Evolutionary conservation across 2,797 vertebrate species (phyloP).

Genomic region (Ammospiza maritima): DNA sequence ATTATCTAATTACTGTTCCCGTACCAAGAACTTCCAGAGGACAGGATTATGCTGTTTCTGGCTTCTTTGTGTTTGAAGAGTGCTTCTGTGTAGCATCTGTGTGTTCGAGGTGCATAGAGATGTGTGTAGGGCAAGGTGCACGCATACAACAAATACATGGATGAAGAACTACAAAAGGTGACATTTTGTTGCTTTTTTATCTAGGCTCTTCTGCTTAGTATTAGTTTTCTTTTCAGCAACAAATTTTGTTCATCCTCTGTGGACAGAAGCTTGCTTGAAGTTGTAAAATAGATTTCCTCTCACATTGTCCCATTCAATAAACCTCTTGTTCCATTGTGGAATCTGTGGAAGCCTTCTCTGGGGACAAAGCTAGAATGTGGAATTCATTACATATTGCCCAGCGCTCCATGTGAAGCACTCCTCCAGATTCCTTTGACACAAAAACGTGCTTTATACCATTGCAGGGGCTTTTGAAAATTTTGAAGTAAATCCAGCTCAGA

Average conservation of each 20-base stretch:
- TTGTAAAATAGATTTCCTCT: conserved; percentile 60
- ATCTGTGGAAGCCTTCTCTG: conserved; percentile 53
- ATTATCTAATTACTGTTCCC: conserved; percentile 54
- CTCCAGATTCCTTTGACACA: conserved; percentile 62
- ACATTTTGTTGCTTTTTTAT: not conserved
- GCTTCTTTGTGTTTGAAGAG: conserved; percentile 14
- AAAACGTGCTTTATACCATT: conserved; percentile 68
- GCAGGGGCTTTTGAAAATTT: conserved; percentile 69
- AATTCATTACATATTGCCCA: conserved; percentile 45
- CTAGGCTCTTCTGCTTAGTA: not conserved
- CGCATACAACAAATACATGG: not conserved
- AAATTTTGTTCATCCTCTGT: conserved; percentile 1
- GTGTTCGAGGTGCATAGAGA: not conserved
- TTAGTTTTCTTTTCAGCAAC: conserved; percentile 30
- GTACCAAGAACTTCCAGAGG: conserved; percentile 45
- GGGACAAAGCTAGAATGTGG: conserved; percentile 62
- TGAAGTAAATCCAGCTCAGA: conserved; percentile 72
- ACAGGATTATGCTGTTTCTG: not conserved
- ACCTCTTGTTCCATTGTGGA: conserved; percentile 54
- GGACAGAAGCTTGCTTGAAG: not conserved
- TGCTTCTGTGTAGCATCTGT: not conserved
- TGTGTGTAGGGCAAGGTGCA: not conserved
- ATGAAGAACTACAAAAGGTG: not conserved
- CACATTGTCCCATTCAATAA: conserved; percentile 55
- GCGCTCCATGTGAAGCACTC: conserved; percentile 37